These are phyloP conservation scores for Pseudoatta argentina DNA, from an alignment of 1,140 invertebrate species.

Conservation along the genomic window DNA sequence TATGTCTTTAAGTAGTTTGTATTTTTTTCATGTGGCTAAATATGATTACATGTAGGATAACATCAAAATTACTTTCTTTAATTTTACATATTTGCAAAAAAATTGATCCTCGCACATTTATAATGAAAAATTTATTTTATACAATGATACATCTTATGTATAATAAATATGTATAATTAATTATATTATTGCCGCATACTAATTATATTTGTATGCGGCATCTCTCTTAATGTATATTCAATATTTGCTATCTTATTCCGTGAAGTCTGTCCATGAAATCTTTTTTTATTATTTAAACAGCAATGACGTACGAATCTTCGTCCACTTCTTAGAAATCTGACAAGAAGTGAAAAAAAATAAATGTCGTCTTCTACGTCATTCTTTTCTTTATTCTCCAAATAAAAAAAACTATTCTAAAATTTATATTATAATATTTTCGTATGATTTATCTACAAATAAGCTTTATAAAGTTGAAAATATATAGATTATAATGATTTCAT, in stretches of 20 bases:
- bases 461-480: neutral
- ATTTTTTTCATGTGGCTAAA: neutral
- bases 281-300: slow-evolving; percentile 46
- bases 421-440: neutral
- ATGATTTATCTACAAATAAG: neutral
- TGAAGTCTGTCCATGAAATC: neutral
- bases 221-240: slow-evolving; percentile 38
- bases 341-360: neutral
- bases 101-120: neutral
- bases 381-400: neutral
- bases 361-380: neutral
- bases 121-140: neutral
- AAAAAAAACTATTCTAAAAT: neutral
- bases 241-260: slow-evolving; percentile 50
- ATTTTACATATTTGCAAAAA: neutral
- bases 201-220: neutral
- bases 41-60: neutral
- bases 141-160: neutral
- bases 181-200: neutral
- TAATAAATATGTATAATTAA: neutral
- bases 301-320: slow-evolving; percentile 30
- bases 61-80: neutral
- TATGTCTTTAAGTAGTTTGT: too few relatives aligned
- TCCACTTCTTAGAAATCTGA: slow-evolving; percentile 25
- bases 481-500: neutral